Base-by-base conservation (phyloP, 2,888 invertebrate species). In the Embidobia sp. region DNA sequence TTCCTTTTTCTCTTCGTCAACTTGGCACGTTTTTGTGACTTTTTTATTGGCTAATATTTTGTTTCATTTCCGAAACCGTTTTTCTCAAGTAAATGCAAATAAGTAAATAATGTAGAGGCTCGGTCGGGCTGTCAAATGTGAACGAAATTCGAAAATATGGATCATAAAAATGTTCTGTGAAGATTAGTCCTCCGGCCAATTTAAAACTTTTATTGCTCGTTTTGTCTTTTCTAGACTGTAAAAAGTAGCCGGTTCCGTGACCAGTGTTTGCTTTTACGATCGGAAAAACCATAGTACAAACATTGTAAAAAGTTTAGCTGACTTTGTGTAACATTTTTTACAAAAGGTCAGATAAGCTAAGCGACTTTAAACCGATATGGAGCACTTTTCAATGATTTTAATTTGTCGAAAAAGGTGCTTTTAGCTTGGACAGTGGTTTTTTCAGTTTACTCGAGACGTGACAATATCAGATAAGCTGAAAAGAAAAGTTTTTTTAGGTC, bases 331-430 rank as follows among this genome's bases (percentile, higher is more conserved):
- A 4, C 29, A 6, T 49, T 44, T 63, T 73, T 40, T 31, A 31
- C 18, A 6, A 6, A 6, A 15, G 5, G 18, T 10, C 33, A 57
- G 74, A 74, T 74, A 74, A 74, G 61, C 40, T 35, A 53, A 66
- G 46, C 26, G 74, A 66, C 57, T 73, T 73, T 57, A 46, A 37
- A 42, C 64, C 63, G 37, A 73, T 48, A 29, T 66, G 27, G 57
- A 66, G 64, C 64, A 51, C 10, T 27, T 59, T 53, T 18, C 15
- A 26, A 64, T 73, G 46, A 48, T 73, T 64, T 57, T 53, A 57
- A 73, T 73, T 64, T 64, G 73, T 64, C 22, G 11, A 61, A 61
- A 70, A 51, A 15, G 19, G 26, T 3, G 22, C 29, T 11, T 57
- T 42, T 42, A 35, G 57, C 64, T 49, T 70, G n/a, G n/a, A n/a